These are phyloP conservation scores for Seriola dumerili DNA, from an alignment of 2,113 vertebrate genomes.

Conservation along the genomic window DNA sequence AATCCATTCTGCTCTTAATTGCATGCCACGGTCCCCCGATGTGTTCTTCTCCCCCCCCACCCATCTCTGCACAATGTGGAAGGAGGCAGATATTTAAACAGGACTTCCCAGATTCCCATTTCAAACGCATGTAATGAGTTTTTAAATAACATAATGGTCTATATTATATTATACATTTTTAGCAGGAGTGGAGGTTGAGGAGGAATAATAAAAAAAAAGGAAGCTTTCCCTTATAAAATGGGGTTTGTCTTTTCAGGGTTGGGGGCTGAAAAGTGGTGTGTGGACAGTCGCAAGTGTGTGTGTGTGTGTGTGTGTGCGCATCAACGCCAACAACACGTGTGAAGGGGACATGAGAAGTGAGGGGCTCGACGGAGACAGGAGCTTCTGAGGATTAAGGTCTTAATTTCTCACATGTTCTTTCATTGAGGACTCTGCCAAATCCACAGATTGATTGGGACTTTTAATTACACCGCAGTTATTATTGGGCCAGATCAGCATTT, in stretches of 20 bases:
- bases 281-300: constrained; percentile 18
- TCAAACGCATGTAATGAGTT: constrained; percentile 86
- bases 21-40: constrained; percentile 83
- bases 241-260: constrained; percentile 79
- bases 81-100: constrained; percentile 76
- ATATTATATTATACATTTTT: constrained; percentile 80
- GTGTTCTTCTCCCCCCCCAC: constrained; percentile 51
- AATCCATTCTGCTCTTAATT: constrained; percentile 86
- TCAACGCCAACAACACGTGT: constrained; percentile 28
- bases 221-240: constrained; percentile 53
- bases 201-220: constrained; percentile 18
- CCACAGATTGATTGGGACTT: constrained; percentile 85
- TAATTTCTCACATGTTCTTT: constrained; percentile 84
- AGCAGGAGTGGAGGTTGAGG: constrained; percentile 66
- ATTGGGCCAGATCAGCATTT: constrained; percentile 76
- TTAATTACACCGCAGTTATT: constrained; percentile 87
- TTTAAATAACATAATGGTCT: constrained; percentile 85
- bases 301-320: constrained; percentile 7
- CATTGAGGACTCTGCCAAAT: constrained; percentile 77
- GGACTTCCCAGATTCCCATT: constrained; percentile 78
- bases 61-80: constrained; percentile 71
- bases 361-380: constrained; percentile 51
- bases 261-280: constrained; percentile 51
- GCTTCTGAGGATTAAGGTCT: constrained; percentile 85
- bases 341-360: constrained; percentile 42